Conservation (phyloP, 1,140 invertebrate genomes). For the Lepidurus packardi region DNA sequence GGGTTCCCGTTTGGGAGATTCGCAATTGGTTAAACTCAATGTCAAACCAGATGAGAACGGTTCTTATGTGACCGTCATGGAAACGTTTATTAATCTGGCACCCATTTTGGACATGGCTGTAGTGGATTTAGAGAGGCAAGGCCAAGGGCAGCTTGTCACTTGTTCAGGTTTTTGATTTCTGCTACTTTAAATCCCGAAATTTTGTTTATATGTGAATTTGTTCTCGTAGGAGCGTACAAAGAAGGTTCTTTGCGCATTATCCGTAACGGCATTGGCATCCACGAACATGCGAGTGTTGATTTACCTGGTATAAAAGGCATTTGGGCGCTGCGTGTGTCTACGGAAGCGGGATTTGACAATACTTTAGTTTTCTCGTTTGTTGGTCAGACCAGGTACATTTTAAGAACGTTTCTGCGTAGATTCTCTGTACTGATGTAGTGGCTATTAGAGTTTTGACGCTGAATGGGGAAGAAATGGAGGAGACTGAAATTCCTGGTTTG, state of each 20-base stretch:
- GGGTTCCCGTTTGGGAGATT: constrained; percentile 93
- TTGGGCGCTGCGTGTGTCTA: constrained; percentile 66
- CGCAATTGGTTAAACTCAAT: constrained; percentile 87
- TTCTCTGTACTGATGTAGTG: constrained; percentile 27
- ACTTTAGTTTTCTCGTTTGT: constrained; percentile 90
- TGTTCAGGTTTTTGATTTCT: constrained; percentile 70
- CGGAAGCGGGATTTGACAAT: constrained; percentile 65
- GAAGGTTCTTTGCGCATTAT: constrained; percentile 96
- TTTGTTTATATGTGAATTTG: neutral
- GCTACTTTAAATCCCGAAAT: constrained; percentile 38
- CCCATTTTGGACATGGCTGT: constrained; percentile 98
- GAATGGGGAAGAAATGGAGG: constrained; percentile 93
- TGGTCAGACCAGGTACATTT: constrained; percentile 69
- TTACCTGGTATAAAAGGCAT: constrained; percentile 79
- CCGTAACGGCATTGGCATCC: constrained; percentile 93
- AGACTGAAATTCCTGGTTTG: constrained; percentile 87
- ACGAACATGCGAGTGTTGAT: constrained; percentile 96
- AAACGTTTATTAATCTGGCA: constrained; percentile 93
- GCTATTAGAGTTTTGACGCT: constrained; percentile 66
- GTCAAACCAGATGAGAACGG: constrained; percentile 75
- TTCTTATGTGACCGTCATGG: constrained; percentile 89
- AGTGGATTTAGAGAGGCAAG: constrained; percentile 86
- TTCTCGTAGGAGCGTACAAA: constrained; percentile 70
- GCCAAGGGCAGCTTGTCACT: constrained; percentile 95
- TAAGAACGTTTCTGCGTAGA: constrained; percentile 32